phyloP scores from a whole-genome alignment of 2,888 invertebrate genomes.

The Drosophila mercatorum region DNA sequence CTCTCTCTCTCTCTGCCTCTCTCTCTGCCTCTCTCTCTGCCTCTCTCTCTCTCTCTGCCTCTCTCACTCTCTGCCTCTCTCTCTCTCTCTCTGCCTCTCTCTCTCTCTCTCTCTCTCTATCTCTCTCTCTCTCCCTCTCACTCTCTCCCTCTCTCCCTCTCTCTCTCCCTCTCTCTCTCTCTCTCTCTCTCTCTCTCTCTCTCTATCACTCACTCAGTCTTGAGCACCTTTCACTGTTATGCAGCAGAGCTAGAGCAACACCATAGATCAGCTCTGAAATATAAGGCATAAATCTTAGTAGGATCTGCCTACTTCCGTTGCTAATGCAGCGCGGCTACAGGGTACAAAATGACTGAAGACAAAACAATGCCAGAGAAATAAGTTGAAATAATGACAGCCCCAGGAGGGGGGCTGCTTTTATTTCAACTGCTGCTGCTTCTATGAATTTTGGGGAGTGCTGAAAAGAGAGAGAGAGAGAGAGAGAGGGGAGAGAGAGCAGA shows the following conservation, averaged over 20 bases:
- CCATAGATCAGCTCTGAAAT: neutral
- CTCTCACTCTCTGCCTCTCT: neutral
- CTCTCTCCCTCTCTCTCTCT: neutral
- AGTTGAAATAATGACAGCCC: constrained; percentile 77
- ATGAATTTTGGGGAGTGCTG: constrained; percentile 12
- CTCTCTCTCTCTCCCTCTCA: too few relatives aligned
- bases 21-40: too few relatives aligned
- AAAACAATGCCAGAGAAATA: constrained; percentile 57
- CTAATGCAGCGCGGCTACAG: constrained; percentile 27
- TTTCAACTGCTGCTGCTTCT: constrained; percentile 16
- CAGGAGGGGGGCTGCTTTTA: constrained; percentile 57
- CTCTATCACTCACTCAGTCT: too few relatives aligned
- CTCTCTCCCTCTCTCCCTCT: too few relatives aligned
- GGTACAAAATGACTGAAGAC: constrained; percentile 50
- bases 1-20: too few relatives aligned
- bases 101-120: too few relatives aligned
- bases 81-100: too few relatives aligned
- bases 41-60: neutral
- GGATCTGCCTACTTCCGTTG: constrained; percentile 26
- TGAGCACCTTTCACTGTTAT: neutral
- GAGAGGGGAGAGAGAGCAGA: constrained; percentile 1
- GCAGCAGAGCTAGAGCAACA: neutral
- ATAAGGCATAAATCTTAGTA: constrained; percentile 19
- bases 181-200: neutral
- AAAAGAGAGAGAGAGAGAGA: neutral